Evolutionary conservation across 1,140 invertebrate species (phyloP), one percentile per base, ranked within the genome.

Genomic region (Oncopodura yosiiana): DNA sequence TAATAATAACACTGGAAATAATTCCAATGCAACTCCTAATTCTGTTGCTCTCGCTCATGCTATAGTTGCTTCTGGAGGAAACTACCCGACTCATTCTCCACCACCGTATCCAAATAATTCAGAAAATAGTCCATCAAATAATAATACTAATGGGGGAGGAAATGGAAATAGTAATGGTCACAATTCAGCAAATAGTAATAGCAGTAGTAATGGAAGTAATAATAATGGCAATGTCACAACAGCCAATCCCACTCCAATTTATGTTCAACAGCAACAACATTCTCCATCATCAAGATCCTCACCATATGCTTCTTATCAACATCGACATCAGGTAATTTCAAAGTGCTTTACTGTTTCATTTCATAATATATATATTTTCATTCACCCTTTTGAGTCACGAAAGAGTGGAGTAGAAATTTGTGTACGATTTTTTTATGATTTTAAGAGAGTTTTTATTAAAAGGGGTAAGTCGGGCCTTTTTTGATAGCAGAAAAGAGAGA

Each of bases 81-180:
- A 54, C 14, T 60, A 51, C 36, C 58, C 53, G 2, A 55, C 26
- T 27, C 58, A 60, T 37, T 60, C 58, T 18, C 48, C 54, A 26
- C 54, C 54, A 16, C 48, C 54, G 1, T 60, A 60, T 42, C 42
- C 46, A 23, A 18, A 26, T 18, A 26, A 4, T 8, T 46, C 44
- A 23, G 18, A 18, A 4, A 23, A 23, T n/a, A 42, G 18, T 24
- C 6, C 41, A 8, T 39, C 37, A 9, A 39, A 39, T 39, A 11
- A 39, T 24, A 23, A 5, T 16, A 12, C 44, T 16, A 16, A 24
- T 42, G 41, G 11, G 41, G 21, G 16, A 5, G 11, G 3, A 42
- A 42, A 11, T 11, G 5, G 37, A 39, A 12, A 16, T 12, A 21
- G 41, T 24, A 23, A 42, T 23, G 21, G 21, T 42, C 3, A 19